These are phyloP conservation scores for Ceuthmochares aereus DNA, from an alignment of 2,113 vertebrate genomes.

Conservation along the genomic window DNA sequence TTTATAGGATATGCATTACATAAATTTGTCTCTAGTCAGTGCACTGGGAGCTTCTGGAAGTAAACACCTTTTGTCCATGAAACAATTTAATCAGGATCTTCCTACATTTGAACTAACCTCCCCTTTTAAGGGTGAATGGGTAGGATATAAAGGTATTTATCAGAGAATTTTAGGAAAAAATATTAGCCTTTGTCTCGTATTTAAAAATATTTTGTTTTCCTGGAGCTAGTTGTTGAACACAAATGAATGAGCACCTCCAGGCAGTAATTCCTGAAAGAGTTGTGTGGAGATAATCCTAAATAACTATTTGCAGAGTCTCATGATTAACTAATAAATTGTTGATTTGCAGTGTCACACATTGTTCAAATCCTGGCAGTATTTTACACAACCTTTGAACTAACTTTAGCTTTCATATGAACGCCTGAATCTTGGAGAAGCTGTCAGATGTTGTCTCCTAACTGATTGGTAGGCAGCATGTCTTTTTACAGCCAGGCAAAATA, in stretches of 20 bases:
- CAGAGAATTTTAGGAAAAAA: not conserved
- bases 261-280: not conserved
- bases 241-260: not conserved
- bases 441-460: not conserved
- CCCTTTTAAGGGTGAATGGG: not conserved
- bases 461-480: not conserved
- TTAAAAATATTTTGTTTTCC: not conserved
- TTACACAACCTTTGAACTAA: not conserved
- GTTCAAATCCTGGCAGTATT: not conserved
- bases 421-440: not conserved
- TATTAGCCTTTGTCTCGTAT: not conserved
- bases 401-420: not conserved
- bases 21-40: not conserved
- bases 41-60: not conserved
- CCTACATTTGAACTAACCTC: not conserved
- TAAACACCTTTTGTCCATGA: not conserved
- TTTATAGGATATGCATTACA: not conserved
- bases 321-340: conserved; percentile 24
- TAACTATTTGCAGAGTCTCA: not conserved
- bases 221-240: not conserved
- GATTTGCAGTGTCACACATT: not conserved
- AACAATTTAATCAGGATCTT: not conserved
- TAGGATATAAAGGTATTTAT: not conserved
- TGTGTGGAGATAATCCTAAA: not conserved
- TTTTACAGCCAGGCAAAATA: not conserved